Evolutionary conservation across 2,888 invertebrate genomes (phyloP), one percentile per base, ranked within the genome.

Genomic region (Nomada goodeniana): DNA sequence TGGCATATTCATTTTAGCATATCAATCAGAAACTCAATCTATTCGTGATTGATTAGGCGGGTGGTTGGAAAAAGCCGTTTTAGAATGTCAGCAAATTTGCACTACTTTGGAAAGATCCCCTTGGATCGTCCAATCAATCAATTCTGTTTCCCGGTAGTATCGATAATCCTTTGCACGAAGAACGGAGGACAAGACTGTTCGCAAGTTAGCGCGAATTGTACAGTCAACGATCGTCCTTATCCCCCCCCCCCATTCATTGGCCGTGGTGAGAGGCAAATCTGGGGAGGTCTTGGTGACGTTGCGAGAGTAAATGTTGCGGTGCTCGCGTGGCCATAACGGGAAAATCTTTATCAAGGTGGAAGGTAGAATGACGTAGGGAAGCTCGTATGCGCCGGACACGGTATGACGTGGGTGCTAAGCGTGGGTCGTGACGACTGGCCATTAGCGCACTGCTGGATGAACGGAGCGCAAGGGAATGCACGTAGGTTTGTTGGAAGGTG

Each of bases 371-470:
- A 76, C 76, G 76, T 47, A 65, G 52, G 3, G 15, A 52, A 44
- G 55, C 15, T 26, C 63, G 50, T 26, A 20, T 15, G 50, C 50
- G 50, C 20, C 5, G 52, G 44, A 65, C 64, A 4, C 50, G 18
- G 15, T 18, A 42, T 65, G 70, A 76, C 70, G 79, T 50, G n/a
- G 65, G 47, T 5, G 47, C 9, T 47, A 18, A 70, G 65, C 76
- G 70, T 70, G 60, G 70, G 76, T 60, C 11, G 70, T 50, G 60
- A 76, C 53, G 70, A 64, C 18, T 29, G 18, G 29, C 59, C 79
- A 60, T 76, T 76, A 70, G 50, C 20, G 2, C 52, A 47, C 44
- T 64, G 59, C 18, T 44, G 63, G 11, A 50, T 50, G 23, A 36
- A 47, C 64, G 15, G n/a, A 20, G 61, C 50, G 79, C 50, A 50